Percentiles rank a stretch among this genome's conserved stretches.
Evolutionary conservation across 2,797 vertebrate genomes (phyloP).

Genomic region (Synanceia verrucosa): DNA sequence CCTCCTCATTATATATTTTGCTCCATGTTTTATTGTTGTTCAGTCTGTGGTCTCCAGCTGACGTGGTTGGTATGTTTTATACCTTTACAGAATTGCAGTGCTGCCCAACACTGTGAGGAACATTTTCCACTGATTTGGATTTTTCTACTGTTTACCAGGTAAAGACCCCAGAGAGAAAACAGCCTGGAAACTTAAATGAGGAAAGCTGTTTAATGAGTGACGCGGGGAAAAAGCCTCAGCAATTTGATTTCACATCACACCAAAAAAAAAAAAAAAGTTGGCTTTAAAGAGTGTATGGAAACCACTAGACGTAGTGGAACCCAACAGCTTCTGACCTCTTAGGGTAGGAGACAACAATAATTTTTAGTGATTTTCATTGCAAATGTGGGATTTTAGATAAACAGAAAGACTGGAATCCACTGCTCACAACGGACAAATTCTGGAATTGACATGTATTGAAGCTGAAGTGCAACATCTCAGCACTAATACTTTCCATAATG

Average conservation of each 20-base stretch:
- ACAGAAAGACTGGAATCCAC: constrained; percentile 25
- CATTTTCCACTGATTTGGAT: constrained; percentile 78
- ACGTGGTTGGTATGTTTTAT: constrained; percentile 65
- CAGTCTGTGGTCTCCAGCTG: constrained; percentile 58
- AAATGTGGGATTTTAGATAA: constrained; percentile 38
- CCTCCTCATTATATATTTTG: constrained; percentile 17
- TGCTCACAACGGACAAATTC: constrained; percentile 15
- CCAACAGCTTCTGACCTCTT: constrained; percentile 35
- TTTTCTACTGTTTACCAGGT: constrained; percentile 78
- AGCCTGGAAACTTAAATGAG: constrained; percentile 76
- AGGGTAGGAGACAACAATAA: constrained; percentile 19
- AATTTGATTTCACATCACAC: constrained; percentile 60
- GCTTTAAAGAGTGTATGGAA: constrained; percentile 47
- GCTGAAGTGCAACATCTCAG: constrained; percentile 35
- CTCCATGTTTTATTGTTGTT: constrained; percentile 43
- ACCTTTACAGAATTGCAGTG: constrained; percentile 44
- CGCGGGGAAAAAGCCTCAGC: constrained; percentile 10
- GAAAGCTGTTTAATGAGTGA: constrained; percentile 63
- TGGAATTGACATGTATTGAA: constrained; percentile 37
- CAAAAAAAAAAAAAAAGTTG: constrained; percentile 40
- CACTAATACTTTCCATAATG: constrained; percentile 64
- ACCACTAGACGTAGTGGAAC: constrained; percentile 47
- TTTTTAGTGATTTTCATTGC: constrained; percentile 26
- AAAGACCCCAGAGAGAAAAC: constrained; percentile 68
- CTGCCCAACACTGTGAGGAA: constrained; percentile 62